Evolutionary conservation across 2,888 invertebrate genomes (phyloP).

Genomic region (Ellobium chinense): DNA sequence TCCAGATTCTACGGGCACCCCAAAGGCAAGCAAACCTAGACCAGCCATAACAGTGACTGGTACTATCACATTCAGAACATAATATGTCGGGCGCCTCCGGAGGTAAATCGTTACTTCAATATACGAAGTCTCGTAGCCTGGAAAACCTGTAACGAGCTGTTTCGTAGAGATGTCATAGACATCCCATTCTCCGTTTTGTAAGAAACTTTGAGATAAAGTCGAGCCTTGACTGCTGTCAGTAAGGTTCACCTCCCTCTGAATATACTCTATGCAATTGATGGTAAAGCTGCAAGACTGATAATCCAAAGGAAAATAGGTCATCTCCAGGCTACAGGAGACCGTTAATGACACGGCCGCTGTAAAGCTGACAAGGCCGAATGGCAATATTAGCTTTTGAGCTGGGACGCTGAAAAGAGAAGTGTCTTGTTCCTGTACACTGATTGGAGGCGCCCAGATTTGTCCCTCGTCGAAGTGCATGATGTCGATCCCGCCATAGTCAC

Average conservation of each 20-base stretch:
- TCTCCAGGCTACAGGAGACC: conserved; percentile 43
- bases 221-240: background rate
- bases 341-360: conserved; percentile 11
- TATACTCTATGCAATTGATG: conserved; percentile 16
- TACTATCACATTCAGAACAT: conserved; percentile 34
- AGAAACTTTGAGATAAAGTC: background rate
- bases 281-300: conserved; percentile 30
- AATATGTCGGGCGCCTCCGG: conserved; percentile 28
- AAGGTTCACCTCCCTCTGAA: conserved; percentile 9
- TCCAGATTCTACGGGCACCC: conserved; percentile 39
- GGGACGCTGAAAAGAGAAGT: conserved; percentile 28
- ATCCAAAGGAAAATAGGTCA: conserved; percentile 49
- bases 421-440: conserved; percentile 23
- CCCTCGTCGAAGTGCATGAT: conserved; percentile 29
- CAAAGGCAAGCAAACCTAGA: conserved; percentile 31
- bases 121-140: conserved; percentile 21
- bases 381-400: conserved; percentile 19
- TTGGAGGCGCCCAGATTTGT: conserved; percentile 33
- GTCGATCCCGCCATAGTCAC: conserved; percentile 20
- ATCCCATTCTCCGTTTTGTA: conserved; percentile 32
- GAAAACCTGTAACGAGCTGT: background rate
- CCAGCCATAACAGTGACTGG: conserved; percentile 28
- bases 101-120: conserved; percentile 27
- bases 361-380: conserved; percentile 30
- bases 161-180: conserved; percentile 10